Base-by-base conservation (phyloP, 2,797 vertebrate species). In the Malurus leucopterus region DNA sequence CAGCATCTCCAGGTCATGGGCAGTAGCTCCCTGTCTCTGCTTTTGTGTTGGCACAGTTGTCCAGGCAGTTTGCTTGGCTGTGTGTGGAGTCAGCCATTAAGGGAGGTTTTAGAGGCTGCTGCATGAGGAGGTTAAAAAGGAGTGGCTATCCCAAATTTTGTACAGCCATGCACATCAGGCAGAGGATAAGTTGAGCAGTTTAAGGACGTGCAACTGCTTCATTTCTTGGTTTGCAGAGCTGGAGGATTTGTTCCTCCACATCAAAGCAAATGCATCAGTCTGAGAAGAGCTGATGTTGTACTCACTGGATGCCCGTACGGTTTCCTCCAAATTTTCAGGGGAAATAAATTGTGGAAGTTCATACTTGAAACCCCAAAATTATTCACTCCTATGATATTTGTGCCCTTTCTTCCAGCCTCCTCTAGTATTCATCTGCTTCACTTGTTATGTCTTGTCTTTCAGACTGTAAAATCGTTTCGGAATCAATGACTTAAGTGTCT, bases 1-100 rank as follows among this genome's bases (percentile, higher is more conserved):
- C 92, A 90, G 63, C 81, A 68, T 85, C 92, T 84, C 77, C 86
- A 84, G 93, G 83, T 92, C 89, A 38, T 55, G 82, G 64, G 81
- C 81, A 88, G 61, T 15, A 91, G 77, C 78, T 91, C 68, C 90
- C 73, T 64, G 53, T 57, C 34, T 62, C 58, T 65, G 64, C 64
- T 92, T 61, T 69, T 82, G 57, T 68, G 49, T 50, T 76, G 89
- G 68, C 86, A 15, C 50, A 7, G 44, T 85, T 71, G 72, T 82
- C 27, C 30, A 8, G 78, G 41, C 65, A 24, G 38, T 82, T 88
- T 63, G 32, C 61, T 15, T 57, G 61, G 34, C 63, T 62, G 34
- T 13, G 38, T 2, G 1, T 53, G n/a, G 70, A 67, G 57, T 44
- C 84, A 53, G 2, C 34, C 17, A 2, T 50, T 44, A 34, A 23